Percentiles rank a stretch among this genome's conserved stretches.
Conservation (phyloP, 2,797 vertebrate species). For the Danionella dracula region DNA sequence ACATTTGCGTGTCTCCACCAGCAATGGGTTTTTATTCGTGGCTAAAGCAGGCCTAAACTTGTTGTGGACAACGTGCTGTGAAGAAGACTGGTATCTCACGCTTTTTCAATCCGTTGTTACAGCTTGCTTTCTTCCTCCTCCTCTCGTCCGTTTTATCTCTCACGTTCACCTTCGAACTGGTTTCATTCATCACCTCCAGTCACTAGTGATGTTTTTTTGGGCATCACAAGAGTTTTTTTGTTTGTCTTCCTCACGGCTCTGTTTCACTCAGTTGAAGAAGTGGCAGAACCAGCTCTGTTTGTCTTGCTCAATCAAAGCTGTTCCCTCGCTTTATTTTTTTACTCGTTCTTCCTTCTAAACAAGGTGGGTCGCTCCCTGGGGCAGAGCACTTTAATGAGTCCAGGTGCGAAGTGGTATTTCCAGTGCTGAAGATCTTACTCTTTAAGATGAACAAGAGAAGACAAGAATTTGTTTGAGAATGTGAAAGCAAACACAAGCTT, state of each 20-base stretch:
- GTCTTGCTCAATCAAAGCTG: slow-evolving; percentile 45
- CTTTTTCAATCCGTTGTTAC: background rate
- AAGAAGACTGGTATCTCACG: slow-evolving; percentile 39
- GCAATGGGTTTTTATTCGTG: slow-evolving; percentile 36
- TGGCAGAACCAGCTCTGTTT: slow-evolving; percentile 50
- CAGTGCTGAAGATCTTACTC: background rate
- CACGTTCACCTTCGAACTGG: background rate
- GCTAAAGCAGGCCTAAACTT: slow-evolving; percentile 40
- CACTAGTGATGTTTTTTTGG: background rate
- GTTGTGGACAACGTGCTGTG: slow-evolving; percentile 23
- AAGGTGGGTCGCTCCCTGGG: background rate
- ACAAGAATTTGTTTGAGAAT: background rate
- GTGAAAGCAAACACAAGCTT: background rate
- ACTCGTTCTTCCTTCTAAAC: background rate
- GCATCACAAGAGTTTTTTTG: background rate
- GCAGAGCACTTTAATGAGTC: slow-evolving; percentile 8
- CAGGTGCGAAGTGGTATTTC: slow-evolving; percentile 19
- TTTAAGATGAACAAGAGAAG: background rate
- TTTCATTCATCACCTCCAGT: slow-evolving; percentile 27
- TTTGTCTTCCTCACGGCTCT: slow-evolving; percentile 30
- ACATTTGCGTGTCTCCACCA: slow-evolving; percentile 30
- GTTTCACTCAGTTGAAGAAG: slow-evolving; percentile 24
- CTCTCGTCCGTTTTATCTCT: slow-evolving; percentile 14
- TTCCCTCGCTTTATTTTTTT: slow-evolving; percentile 1
- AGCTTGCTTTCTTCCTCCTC: slow-evolving; percentile 1